A percentile compares a stretch with the other conserved stretches of the same genome.
Evolutionary conservation across 2,797 vertebrate genomes (phyloP).

Genomic region (Clamator glandarius): DNA sequence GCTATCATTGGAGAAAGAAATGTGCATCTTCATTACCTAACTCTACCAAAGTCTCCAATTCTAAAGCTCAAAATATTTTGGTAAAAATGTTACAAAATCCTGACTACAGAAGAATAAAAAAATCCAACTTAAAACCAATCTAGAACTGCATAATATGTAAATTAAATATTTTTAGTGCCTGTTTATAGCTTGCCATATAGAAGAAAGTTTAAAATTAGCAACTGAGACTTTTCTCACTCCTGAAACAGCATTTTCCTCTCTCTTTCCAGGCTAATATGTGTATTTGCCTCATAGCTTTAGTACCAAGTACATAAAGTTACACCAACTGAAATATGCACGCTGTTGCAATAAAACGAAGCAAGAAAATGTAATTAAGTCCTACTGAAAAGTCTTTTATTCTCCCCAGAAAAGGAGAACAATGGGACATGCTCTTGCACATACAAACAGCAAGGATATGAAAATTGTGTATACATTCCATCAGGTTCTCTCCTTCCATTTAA

Average conservation of each 20-base stretch:
- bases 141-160: not conserved
- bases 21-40: not conserved
- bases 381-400: not conserved
- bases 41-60: not conserved
- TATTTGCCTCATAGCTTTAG: slow-evolving; percentile 23
- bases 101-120: not conserved
- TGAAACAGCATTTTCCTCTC: slow-evolving; percentile 32
- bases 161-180: not conserved
- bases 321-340: not conserved
- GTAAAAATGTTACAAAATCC: not conserved
- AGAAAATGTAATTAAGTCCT: not conserved
- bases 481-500: not conserved
- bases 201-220: slow-evolving; percentile 1
- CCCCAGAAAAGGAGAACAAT: not conserved
- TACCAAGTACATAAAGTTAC: not conserved
- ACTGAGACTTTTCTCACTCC: not conserved
- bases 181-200: not conserved
- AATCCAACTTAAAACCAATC: not conserved
- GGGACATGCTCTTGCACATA: not conserved
- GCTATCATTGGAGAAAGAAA: not conserved
- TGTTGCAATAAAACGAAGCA: not conserved
- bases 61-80: not conserved
- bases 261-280: not conserved
- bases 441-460: not conserved
- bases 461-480: not conserved